Percentiles rank a stretch among this genome's conserved stretches.
These are phyloP conservation scores for Hafferia zeledoni DNA, from an alignment of 2,797 vertebrate genomes.

Conservation along the genomic window DNA sequence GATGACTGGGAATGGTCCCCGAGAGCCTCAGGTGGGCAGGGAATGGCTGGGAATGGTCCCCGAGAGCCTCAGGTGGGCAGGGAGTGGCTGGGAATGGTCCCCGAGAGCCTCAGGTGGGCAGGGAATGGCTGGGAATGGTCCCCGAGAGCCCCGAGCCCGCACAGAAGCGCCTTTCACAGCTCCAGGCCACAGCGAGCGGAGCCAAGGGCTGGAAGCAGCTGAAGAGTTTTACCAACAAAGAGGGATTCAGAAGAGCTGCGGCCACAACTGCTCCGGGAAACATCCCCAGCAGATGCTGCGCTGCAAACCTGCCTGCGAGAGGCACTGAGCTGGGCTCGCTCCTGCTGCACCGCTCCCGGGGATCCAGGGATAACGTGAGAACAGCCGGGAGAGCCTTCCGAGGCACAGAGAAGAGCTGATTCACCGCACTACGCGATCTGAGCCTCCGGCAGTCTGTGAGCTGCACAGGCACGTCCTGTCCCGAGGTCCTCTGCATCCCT, in stretches of 20 bases:
- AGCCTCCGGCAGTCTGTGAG: fast-evolving
- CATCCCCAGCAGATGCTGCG: not conserved
- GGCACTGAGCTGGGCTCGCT: not conserved
- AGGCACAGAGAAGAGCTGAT: fast-evolving
- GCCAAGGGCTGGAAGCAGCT: not conserved
- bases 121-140: too few relatives aligned
- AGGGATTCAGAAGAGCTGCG: not conserved
- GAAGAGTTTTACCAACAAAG: not conserved
- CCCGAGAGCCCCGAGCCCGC: not conserved
- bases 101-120: not conserved
- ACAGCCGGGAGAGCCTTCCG: not conserved
- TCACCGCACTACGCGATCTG: fast-evolving
- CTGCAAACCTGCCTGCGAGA: not conserved
- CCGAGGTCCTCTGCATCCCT: not conserved
- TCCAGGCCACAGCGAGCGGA: not conserved
- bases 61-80: not conserved
- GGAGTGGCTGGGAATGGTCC: too few relatives aligned
- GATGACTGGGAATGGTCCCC: not conserved
- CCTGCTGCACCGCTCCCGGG: not conserved
- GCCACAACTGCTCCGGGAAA: not conserved
- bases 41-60: not conserved
- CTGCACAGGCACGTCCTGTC: not conserved
- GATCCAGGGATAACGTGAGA: fast-evolving
- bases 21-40: not conserved
- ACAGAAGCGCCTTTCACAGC: not conserved